Evolutionary conservation across 2,113 vertebrate species (phyloP), one percentile per base, ranked within the genome.

Genomic region (Strix uralensis): DNA sequence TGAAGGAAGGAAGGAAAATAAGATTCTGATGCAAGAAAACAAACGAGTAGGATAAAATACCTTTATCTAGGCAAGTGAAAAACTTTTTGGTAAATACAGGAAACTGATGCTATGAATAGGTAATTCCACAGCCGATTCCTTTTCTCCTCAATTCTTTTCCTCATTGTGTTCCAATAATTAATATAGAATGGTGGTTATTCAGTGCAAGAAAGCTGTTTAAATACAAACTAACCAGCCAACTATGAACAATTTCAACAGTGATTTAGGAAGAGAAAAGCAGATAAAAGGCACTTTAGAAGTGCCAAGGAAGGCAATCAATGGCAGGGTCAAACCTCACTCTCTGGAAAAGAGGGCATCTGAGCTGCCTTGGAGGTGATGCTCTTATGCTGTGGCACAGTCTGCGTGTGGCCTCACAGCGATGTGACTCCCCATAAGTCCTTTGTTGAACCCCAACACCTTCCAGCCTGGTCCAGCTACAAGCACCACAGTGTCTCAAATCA

Each of bases 31-130:
- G 30, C 20, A 92, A 71, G 34, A 72, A 47, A 47, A 47, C 46
- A 47, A 47, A 47, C 10, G 30, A 72, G 66, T 86, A 90, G 51
- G 63, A 88, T 92, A 81, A 90, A 92, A 88, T 54, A 79, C 22
- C 47, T 83, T 92, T 92, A 79, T 81, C 30, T 72, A 44, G 82
- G 65, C 52, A 61, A 88, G 49, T 71, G 62, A 65, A 96, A 95
- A 96, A 57, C 52, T 96, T 83, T 10, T 74, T 40, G 14, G 55
- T 67, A 96, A 96, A 93, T 69, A 19, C 17, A 75, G 58, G 15
- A 91, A 88, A 81, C 23, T 34, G 54, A 27, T 63, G 44, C n/a
- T 75, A 73, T 91, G 40, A 79, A 94, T 74, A 95, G 46, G 70
- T 49, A 40, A 63, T 91, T 79, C 94, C 49, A 72, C 19, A 94